These are phyloP conservation scores for Coreius guichenoti DNA, from an alignment of 2,797 vertebrate species.

Conservation along the genomic window DNA sequence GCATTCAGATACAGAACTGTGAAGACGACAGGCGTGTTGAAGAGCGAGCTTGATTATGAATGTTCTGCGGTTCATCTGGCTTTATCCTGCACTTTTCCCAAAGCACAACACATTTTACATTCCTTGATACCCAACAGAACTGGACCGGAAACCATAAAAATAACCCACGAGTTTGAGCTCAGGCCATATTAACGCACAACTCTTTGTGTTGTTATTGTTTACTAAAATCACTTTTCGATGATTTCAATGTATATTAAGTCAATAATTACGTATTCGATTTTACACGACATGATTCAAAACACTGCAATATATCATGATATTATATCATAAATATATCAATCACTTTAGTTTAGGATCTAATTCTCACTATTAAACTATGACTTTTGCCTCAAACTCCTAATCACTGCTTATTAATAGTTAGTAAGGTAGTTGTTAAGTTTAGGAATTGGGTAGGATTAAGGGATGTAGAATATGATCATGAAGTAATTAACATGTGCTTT, in stretches of 20 bases:
- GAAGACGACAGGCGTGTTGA: neutral
- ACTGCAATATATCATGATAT: neutral
- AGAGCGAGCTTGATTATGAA: conserved; percentile 7
- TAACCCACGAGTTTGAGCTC: neutral
- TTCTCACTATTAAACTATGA: no score
- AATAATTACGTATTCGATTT: neutral
- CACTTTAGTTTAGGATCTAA: no score
- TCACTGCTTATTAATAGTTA: no score
- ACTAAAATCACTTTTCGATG: neutral
- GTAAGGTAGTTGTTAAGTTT: no score
- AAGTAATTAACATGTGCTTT: no score
- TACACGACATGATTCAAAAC: neutral
- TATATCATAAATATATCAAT: no score
- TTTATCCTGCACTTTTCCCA: neutral
- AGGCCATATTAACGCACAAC: neutral
- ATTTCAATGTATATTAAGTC: neutral
- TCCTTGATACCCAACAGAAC: conserved; percentile 20
- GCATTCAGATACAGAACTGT: neutral
- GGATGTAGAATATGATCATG: no score
- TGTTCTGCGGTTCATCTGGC: neutral
- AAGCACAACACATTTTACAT: neutral
- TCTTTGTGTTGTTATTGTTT: neutral
- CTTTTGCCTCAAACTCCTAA: no score
- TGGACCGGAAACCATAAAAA: neutral
- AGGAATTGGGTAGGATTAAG: no score